These are phyloP conservation scores for Gavialis gangeticus DNA, from an alignment of 2,113 vertebrate genomes.

Conservation along the genomic window DNA sequence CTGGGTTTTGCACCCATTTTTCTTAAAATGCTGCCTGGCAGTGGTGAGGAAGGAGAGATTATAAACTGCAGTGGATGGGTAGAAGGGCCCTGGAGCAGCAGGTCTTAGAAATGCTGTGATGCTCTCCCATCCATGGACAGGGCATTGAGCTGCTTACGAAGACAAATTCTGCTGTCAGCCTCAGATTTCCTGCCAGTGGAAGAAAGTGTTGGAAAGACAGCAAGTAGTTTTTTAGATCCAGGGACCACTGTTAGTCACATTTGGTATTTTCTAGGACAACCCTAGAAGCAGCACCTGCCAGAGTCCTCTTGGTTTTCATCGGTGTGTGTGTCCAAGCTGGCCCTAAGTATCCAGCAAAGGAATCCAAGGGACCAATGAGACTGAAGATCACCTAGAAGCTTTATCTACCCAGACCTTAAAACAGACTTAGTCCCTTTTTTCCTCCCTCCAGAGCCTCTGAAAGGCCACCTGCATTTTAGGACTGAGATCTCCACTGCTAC, in stretches of 20 bases:
- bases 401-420: background rate
- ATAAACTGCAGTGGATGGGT: conserved; percentile 9
- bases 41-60: conserved; percentile 6
- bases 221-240: background rate
- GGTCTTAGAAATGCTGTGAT: conserved; percentile 16
- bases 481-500: background rate
- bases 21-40: conserved; percentile 36
- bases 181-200: conserved; percentile 5
- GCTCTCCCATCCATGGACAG: background rate
- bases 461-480: background rate
- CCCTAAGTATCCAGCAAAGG: background rate
- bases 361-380: background rate
- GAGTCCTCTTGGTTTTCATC: background rate
- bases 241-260: background rate
- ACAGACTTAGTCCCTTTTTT: background rate
- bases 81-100: background rate
- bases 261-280: background rate
- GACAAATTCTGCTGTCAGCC: conserved; percentile 35
- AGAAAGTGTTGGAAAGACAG: background rate
- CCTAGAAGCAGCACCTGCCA: background rate
- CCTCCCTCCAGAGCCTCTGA: background rate
- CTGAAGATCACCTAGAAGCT: background rate
- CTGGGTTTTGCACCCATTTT: conserved; percentile 57
- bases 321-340: background rate
- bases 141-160: background rate